Evolutionary conservation across 2,797 vertebrate genomes (phyloP).

Genomic region (Lepus oiostolus): DNA sequence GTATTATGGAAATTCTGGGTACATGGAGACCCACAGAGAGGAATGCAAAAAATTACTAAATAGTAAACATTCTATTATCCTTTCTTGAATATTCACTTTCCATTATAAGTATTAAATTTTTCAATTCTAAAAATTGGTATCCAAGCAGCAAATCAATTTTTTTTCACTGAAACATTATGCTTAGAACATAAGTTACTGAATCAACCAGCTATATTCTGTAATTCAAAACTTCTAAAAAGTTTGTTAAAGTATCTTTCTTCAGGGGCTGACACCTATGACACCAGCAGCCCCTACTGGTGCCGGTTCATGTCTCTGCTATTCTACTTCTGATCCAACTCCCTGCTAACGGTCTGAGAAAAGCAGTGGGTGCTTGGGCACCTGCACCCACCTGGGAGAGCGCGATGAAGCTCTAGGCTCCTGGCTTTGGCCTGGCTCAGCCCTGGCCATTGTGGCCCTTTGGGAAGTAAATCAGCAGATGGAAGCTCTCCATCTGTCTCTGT

Average conservation of each 20-base stretch:
- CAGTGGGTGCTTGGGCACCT: too few species aligned
- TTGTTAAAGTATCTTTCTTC: not conserved
- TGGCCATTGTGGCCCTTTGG: too few species aligned
- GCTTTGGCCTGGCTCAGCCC: too few species aligned
- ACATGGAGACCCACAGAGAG: not conserved
- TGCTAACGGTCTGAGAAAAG: too few species aligned
- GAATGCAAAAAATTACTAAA: not conserved
- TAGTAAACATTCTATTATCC: not conserved
- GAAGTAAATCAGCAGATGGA: too few species aligned
- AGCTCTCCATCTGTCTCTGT: too few species aligned
- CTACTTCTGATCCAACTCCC: too few species aligned
- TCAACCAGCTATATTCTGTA: not conserved
- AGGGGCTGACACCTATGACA: too few species aligned
- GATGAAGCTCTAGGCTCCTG: too few species aligned
- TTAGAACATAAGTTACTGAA: constrained; percentile 37
- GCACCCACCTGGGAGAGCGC: too few species aligned
- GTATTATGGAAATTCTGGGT: not conserved
- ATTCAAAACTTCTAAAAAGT: not conserved
- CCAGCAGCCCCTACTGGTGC: too few species aligned
- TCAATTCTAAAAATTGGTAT: constrained; percentile 48
- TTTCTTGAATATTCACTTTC: constrained; percentile 18
- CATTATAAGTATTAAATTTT: not conserved
- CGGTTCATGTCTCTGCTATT: too few species aligned
- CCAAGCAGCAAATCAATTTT: constrained; percentile 11
- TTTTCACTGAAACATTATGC: not conserved